These are phyloP conservation scores for Candidula unifasciata DNA, from an alignment of 2,888 invertebrate genomes.

Conservation along the genomic window DNA sequence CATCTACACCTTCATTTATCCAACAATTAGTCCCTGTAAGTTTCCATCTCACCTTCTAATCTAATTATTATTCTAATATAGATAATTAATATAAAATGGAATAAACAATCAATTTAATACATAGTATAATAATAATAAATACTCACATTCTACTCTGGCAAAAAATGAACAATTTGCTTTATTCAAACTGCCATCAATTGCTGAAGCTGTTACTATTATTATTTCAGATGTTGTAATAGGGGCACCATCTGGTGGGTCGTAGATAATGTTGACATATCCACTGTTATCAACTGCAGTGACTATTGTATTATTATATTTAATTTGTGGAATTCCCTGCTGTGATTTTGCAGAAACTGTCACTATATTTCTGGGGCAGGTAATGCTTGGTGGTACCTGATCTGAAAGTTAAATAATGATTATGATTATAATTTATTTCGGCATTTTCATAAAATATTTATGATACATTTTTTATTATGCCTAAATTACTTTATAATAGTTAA, in stretches of 20 bases:
- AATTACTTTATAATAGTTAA: too few species aligned
- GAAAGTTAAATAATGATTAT: constrained; percentile 35
- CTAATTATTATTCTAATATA: too few species aligned
- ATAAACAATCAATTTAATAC: neutral
- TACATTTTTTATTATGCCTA: too few species aligned
- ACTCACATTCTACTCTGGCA: constrained; percentile 63
- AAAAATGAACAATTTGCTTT: constrained; percentile 61
- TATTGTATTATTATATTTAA: constrained; percentile 36
- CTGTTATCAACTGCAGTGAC: constrained; percentile 54
- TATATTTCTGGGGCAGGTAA: constrained; percentile 59
- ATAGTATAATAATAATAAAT: neutral
- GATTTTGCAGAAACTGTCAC: constrained; percentile 46
- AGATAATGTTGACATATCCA: constrained; percentile 42
- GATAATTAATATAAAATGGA: neutral
- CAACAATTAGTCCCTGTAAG: too few species aligned
- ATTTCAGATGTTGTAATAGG: constrained; percentile 46
- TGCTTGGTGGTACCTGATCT: constrained; percentile 62
- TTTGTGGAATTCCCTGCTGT: constrained; percentile 21
- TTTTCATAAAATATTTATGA: too few species aligned
- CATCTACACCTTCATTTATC: too few species aligned
- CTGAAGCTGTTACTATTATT: constrained; percentile 59
- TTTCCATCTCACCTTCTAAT: too few species aligned
- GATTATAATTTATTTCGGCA: too few species aligned
- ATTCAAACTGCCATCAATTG: constrained; percentile 59
- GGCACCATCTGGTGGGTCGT: constrained; percentile 45